Evolutionary conservation across 2,113 vertebrate genomes (phyloP).

Genomic region (Todiramphus chloris): DNA sequence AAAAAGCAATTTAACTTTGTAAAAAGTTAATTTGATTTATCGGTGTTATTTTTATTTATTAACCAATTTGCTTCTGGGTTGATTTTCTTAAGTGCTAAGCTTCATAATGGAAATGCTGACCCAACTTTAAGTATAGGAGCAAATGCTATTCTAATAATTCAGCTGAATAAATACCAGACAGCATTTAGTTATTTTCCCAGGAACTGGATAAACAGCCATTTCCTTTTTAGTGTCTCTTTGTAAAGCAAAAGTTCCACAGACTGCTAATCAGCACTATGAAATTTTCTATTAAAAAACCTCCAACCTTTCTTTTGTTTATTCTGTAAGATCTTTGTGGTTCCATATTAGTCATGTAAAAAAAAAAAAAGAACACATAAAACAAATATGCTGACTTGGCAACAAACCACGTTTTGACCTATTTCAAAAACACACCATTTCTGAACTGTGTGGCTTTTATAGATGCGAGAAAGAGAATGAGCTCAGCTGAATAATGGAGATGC

Average conservation of each 20-base stretch:
- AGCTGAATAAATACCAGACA: constrained; percentile 81
- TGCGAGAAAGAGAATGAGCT: not conserved
- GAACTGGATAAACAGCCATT: constrained; percentile 79
- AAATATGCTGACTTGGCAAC: not conserved
- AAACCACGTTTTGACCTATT: not conserved
- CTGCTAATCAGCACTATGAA: constrained; percentile 65
- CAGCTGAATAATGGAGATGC: not conserved
- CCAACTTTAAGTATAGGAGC: constrained; percentile 20
- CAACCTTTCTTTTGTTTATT: constrained; percentile 47
- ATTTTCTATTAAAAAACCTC: constrained; percentile 63
- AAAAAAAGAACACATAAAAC: not conserved
- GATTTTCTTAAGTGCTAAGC: constrained; percentile 49
- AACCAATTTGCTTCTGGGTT: constrained; percentile 15
- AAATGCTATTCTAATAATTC: constrained; percentile 71
- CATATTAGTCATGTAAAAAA: constrained; percentile 1
- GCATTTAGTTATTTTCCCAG: constrained; percentile 81
- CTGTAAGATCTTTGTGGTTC: constrained; percentile 6
- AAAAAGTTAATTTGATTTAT: constrained; percentile 52
- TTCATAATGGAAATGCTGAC: constrained; percentile 67
- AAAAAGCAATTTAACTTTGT: not conserved
- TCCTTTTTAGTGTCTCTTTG: constrained; percentile 74
- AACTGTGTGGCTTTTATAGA: not conserved
- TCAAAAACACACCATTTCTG: not conserved
- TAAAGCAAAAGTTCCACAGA: constrained; percentile 62
- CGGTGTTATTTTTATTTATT: constrained; percentile 50